These are phyloP conservation scores for Alces alces DNA, from an alignment of 2,113 vertebrate species.

Conservation along the genomic window DNA sequence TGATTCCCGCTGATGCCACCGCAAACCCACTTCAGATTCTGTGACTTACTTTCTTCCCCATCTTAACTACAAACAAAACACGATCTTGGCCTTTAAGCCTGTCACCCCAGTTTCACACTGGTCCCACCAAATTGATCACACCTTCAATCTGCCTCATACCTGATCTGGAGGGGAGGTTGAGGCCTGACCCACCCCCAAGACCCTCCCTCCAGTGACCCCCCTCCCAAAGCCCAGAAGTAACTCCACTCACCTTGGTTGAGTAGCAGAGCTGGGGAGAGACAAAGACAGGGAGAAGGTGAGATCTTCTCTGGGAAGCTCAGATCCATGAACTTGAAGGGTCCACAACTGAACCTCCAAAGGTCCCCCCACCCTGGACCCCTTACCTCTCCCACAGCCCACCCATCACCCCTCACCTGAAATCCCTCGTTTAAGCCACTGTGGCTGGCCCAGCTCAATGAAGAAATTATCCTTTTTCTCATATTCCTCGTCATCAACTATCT, in stretches of 20 bases:
- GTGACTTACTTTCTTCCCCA: too few relatives aligned
- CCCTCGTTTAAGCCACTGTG: conserved; percentile 92
- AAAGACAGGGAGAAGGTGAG: conserved; percentile 63
- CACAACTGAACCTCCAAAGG: neutral
- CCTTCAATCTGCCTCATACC: neutral
- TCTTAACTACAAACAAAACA: neutral
- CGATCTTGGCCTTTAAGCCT: neutral
- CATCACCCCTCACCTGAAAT: conserved; percentile 87
- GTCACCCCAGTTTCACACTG: neutral
- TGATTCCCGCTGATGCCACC: neutral
- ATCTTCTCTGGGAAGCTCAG: neutral
- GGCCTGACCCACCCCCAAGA: neutral
- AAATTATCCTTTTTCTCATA: conserved; percentile 95
- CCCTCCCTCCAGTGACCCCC: neutral
- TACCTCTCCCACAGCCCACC: neutral
- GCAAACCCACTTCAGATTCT: neutral
- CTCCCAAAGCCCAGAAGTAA: neutral
- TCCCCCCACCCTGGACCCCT: neutral
- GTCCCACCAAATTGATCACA: neutral
- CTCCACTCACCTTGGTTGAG: conserved; percentile 87
- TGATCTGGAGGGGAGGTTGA: neutral
- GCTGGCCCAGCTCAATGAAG: conserved; percentile 91
- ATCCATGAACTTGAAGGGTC: neutral
- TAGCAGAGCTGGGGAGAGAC: conserved; percentile 81
- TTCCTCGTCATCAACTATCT: conserved; percentile 93